Evolutionary conservation across 1,140 invertebrate species (phyloP), one percentile per base, ranked within the genome.

Genomic region (Bombyx mandarina): DNA sequence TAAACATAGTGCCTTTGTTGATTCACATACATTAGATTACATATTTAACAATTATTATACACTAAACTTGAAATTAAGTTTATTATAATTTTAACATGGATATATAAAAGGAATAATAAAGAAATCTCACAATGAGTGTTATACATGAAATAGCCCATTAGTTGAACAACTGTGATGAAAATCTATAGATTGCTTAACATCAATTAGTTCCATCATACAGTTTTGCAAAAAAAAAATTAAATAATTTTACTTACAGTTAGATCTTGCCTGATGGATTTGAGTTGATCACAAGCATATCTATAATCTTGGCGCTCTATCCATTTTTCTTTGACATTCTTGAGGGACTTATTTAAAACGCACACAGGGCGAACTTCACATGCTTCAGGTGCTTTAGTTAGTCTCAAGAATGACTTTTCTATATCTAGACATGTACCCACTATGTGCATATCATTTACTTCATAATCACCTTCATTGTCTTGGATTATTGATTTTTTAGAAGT

Each of bases 241-340:
- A 1, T 26, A 22, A 60, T 35, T 58, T 55, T 59, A 89, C 90
- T 91, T 89, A 97, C 98, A 55, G 98, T 99, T 67, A 99, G 90
- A 92, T 99, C 98, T 90, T 99, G 98, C 69, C 98, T 90, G 74
- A 99, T 99, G 10, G 97, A 98, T 89, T 99, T 99, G 43, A 99
- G 89, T 88, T 99, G 98, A 91, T 99, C 97, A 90, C 97, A 99
- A 56, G 96, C 94, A 90, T 98, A 99, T 83, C 92, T 93, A 88
- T 99, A 99, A 89, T 99, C 97, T 75, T 94, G 93, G 74, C 94
- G 95, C 55, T 91, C 88, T 54, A 93, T 91, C 97, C 98, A 99
- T 65, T 94, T 93, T 56, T 93, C 90, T 87, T 98, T 97, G 1
- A 99, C 97, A 89, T 96, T 95, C 72, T 91, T 91, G 66, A 99